Evolutionary conservation across 2,888 invertebrate genomes (phyloP).

Genomic region (Nephrotoma flavescens): DNA sequence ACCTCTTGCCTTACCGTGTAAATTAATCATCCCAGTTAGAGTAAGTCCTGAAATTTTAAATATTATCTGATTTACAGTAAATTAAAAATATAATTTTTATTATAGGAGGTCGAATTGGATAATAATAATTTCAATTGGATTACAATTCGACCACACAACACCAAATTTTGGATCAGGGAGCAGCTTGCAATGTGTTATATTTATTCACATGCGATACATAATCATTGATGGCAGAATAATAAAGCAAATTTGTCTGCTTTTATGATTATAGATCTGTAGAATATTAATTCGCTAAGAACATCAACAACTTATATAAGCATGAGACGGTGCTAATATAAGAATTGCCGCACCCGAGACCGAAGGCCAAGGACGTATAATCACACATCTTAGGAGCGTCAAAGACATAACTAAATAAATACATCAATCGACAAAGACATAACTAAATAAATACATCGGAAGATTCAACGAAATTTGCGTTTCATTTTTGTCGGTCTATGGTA

Average conservation of each 20-base stretch:
- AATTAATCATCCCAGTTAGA: constrained; percentile 59
- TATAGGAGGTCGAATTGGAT: constrained; percentile 15
- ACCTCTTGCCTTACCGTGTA: constrained; percentile 85
- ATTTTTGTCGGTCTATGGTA: no score
- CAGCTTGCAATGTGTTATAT: constrained; percentile 90
- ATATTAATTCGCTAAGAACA: neutral
- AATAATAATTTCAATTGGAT: constrained; percentile 17
- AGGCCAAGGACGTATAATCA: no score
- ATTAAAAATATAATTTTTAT: neutral
- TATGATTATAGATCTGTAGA: neutral
- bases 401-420: no score
- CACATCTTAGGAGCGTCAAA: no score
- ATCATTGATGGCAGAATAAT: constrained; percentile 59
- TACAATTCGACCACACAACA: constrained; percentile 25
- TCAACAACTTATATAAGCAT: neutral
- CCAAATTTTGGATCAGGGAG: constrained; percentile 44
- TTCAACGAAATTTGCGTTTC: no score
- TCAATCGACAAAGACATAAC: no score
- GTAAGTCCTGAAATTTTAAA: constrained; percentile 8
- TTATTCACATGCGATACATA: constrained; percentile 85
- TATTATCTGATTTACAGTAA: neutral
- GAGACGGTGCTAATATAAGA: neutral
- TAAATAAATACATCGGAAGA: no score
- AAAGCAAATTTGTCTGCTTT: neutral
- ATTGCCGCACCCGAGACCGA: no score